Percentiles rank a stretch among this genome's conserved stretches.
Conservation (phyloP, 2,797 vertebrate genomes). For the Pogonophryne albipinna region DNA sequence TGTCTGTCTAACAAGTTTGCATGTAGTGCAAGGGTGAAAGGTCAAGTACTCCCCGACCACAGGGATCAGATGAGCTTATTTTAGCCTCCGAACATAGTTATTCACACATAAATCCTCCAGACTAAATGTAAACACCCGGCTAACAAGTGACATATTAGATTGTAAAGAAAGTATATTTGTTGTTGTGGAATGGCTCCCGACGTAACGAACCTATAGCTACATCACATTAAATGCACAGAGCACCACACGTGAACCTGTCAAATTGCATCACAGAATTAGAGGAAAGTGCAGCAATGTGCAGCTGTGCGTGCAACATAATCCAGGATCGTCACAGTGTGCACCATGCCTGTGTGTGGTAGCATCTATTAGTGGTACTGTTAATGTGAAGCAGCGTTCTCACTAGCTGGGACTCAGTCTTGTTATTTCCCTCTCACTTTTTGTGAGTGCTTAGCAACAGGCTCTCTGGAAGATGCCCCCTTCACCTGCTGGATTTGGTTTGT, state of each 20-base stretch:
- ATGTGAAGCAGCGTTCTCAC: constrained; percentile 45
- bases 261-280: constrained; percentile 41
- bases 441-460: constrained; percentile 60
- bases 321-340: constrained; percentile 25
- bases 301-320: constrained; percentile 53
- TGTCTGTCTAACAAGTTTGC: constrained; percentile 23
- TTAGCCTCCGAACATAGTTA: constrained; percentile 19
- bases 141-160: background rate
- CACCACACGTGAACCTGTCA: constrained; percentile 37
- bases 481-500: constrained; percentile 38
- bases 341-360: background rate
- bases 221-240: constrained; percentile 11
- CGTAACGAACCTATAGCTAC: background rate
- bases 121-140: background rate
- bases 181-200: background rate
- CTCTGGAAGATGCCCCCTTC: constrained; percentile 25
- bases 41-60: constrained; percentile 51
- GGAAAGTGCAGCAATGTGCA: constrained; percentile 43
- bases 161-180: background rate
- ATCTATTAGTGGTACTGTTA: constrained; percentile 33
- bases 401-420: constrained; percentile 55
- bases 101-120: constrained; percentile 17
- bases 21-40: constrained; percentile 48
- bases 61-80: constrained; percentile 37
- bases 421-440: constrained; percentile 62